Percentiles rank a stretch among this genome's conserved stretches.
phyloP scores from a whole-genome alignment of 92 coral and sea anemone species.

The Phenganax marumi region DNA sequence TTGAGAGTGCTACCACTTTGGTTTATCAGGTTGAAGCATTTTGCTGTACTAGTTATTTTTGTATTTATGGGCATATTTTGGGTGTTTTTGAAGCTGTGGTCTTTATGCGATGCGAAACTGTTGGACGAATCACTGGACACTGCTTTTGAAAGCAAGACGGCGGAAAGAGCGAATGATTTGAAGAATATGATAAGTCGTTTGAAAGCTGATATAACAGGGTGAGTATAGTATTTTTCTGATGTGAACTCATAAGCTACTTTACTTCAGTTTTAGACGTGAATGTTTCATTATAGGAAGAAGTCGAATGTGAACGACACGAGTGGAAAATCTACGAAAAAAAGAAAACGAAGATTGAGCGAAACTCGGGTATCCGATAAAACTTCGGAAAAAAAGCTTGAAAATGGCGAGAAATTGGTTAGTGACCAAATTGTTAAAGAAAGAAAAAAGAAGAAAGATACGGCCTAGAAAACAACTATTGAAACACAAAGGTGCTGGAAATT shows the following conservation, averaged over 20 bases:
- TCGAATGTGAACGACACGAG: not conserved
- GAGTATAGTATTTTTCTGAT: not conserved
- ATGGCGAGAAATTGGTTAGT: not conserved
- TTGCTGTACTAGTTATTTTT: not conserved
- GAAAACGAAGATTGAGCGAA: slow-evolving; percentile 22
- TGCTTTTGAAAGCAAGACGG: slow-evolving; percentile 34
- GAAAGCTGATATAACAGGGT: slow-evolving; percentile 30
- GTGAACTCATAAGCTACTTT: not conserved
- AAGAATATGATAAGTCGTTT: slow-evolving; percentile 33
- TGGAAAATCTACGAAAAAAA: not conserved
- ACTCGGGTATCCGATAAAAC: not conserved
- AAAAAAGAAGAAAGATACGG: not conserved
- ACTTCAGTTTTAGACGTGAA: not conserved
- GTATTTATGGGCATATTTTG: not conserved
- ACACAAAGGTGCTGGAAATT: not conserved
- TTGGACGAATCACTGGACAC: slow-evolving; percentile 6
- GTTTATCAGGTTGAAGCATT: not conserved
- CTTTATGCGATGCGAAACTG: slow-evolving; percentile 8
- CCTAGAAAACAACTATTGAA: not conserved
- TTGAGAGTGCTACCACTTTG: too few species aligned
- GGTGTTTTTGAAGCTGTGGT: slow-evolving; percentile 13
- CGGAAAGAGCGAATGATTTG: slow-evolving; percentile 36
- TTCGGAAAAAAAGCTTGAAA: not conserved
- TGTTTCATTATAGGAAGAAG: slow-evolving; percentile 5
- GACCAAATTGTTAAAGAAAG: not conserved